phyloP scores from a whole-genome alignment of 2,888 invertebrate species.

The Baccha elongata region DNA sequence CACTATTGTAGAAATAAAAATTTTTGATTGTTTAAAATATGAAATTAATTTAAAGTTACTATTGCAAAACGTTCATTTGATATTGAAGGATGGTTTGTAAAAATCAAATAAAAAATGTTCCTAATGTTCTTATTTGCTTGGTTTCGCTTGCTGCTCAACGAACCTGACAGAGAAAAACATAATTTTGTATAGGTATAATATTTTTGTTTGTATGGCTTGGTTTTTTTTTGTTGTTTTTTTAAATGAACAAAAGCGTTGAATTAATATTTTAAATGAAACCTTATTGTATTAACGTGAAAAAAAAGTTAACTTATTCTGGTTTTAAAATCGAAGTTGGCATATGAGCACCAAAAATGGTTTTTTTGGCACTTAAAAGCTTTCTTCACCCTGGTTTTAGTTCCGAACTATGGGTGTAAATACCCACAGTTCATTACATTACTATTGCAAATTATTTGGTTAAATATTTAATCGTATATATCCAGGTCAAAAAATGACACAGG shows the following conservation, averaged over 20 bases:
- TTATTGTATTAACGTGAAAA: slow-evolving; percentile 61
- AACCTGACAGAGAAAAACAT: slow-evolving; percentile 61
- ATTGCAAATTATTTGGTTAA: slow-evolving; percentile 79
- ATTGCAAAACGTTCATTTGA: slow-evolving; percentile 5
- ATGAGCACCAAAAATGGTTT: slow-evolving; percentile 22
- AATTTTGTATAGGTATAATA: slow-evolving; percentile 29
- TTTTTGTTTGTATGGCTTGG: slow-evolving; percentile 23
- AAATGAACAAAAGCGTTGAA: slow-evolving; percentile 74
- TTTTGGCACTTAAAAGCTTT: slow-evolving; percentile 36
- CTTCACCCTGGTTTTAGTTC: slow-evolving; percentile 75
- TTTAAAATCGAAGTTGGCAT: slow-evolving; percentile 53
- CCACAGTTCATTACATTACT: slow-evolving; percentile 74
- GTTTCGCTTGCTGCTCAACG: slow-evolving; percentile 46
- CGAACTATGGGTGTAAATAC: slow-evolving; percentile 63
- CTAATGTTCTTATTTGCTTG: slow-evolving; percentile 38
- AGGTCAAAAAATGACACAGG: slow-evolving; percentile 65
- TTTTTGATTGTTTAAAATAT: slow-evolving; percentile 72
- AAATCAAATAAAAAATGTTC: not conserved
- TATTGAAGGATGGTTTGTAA: not conserved
- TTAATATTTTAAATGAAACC: slow-evolving; percentile 75
- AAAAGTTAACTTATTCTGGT: slow-evolving; percentile 43
- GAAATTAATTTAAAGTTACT: slow-evolving; percentile 13
- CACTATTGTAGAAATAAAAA: slow-evolving; percentile 82
- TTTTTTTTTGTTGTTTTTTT: slow-evolving; percentile 24
- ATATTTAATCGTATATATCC: slow-evolving; percentile 78